Conservation (phyloP, 2,888 invertebrate genomes). For the Baccha elongata region DNA sequence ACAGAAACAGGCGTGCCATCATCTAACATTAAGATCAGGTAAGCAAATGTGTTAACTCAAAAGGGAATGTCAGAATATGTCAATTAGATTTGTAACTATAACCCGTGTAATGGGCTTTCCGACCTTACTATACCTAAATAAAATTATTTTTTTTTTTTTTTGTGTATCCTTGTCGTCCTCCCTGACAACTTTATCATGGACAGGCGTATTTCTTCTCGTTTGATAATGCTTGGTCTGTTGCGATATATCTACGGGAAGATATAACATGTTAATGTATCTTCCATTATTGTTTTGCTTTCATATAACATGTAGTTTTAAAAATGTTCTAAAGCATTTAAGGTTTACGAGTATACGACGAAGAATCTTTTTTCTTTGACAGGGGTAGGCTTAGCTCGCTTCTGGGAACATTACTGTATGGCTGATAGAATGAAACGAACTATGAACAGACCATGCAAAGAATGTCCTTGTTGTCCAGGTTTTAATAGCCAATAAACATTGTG, state of each 20-base stretch:
- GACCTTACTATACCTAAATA: slow-evolving; percentile 14
- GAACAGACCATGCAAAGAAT: slow-evolving; percentile 34
- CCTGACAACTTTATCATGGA: slow-evolving; percentile 23
- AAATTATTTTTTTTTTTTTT: slow-evolving; percentile 13
- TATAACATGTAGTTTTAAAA: slow-evolving; percentile 11
- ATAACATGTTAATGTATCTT: no score
- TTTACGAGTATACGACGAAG: neutral
- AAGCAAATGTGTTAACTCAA: slow-evolving; percentile 34
- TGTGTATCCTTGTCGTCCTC: neutral
- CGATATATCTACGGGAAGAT: neutral
- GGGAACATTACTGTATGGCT: slow-evolving; percentile 11
- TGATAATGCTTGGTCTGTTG: slow-evolving; percentile 17
- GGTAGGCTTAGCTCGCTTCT: slow-evolving; percentile 8
- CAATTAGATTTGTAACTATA: slow-evolving; percentile 67
- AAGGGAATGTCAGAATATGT: slow-evolving; percentile 44
- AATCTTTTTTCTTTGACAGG: slow-evolving; percentile 19
- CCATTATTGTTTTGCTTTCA: slow-evolving; percentile 9
- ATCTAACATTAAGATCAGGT: neutral
- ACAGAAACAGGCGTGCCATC: neutral
- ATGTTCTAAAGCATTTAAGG: slow-evolving; percentile 37
- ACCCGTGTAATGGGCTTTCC: slow-evolving; percentile 61
- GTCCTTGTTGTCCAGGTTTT: slow-evolving; percentile 35
- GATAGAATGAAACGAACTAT: slow-evolving; percentile 60
- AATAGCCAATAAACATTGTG: slow-evolving; percentile 56
- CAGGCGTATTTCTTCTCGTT: slow-evolving; percentile 19